Base-by-base conservation (phyloP, 2,113 vertebrate species). In the Octodon degus region DNA sequence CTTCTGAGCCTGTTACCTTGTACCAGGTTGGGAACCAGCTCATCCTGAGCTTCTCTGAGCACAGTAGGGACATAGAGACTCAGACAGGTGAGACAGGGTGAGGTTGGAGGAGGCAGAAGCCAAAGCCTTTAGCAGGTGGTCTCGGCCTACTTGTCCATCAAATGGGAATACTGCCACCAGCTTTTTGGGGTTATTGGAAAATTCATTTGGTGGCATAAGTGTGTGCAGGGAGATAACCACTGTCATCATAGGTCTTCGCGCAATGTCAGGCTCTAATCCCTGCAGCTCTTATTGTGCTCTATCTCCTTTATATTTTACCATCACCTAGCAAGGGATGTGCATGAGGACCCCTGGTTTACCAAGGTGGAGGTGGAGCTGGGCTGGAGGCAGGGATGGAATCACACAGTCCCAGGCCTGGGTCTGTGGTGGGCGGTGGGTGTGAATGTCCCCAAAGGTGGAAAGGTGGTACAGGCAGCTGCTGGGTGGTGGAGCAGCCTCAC, bases 141-240 rank as follows among this genome's bases (percentile, higher is more conserved):
- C 92, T 93, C 87, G 0, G 53, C 77, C 30, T 89, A 27, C 79
- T 67, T 53, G 92, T 86, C 82, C 43, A 1, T 94, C 20, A 53
- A 72, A 81, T 60, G 89, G 94, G 82, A 63, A 60, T 12, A 34
- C 43, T 0, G 50, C 27, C 14, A 25, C 55, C 24, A 14, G 87
- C 40, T n/a, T 17, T 50, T n/a, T 13, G 0, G 9, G 50, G 58
- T 9, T 0, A 0, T 32, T 20, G 9, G 3, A 22, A 82, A 80
- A 5, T 19, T 79, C 67, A 30, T 2, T n/a, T 22, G 27, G 86
- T 22, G 32, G 86, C 43, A 9, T 25, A 43, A 25, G 27, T 4
- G 4, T 1, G 34, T 63, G 43, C 1, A 1, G 8, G 0, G 43
- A 3, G 50, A 22, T 1, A 37, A 43, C 67, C 50, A 1, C 7